Conservation (phyloP, 1,140 invertebrate species). For the Araneus ventricosus region DNA sequence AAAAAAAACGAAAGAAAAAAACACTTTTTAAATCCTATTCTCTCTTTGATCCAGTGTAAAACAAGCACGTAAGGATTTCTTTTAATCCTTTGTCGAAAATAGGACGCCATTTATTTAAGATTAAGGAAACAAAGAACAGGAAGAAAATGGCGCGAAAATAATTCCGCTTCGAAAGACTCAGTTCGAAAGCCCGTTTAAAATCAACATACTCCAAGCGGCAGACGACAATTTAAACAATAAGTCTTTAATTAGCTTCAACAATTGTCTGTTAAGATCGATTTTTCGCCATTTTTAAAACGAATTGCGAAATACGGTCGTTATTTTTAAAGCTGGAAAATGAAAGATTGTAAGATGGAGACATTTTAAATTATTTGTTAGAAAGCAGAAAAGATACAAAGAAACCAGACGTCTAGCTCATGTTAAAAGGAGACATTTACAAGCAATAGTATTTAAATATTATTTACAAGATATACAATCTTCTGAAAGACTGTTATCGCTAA, state of each 20-base stretch:
- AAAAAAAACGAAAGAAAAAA: not conserved
- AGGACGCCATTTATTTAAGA: slow-evolving; percentile 4
- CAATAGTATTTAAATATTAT: no score
- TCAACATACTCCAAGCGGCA: not conserved
- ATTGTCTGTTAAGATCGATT: not conserved
- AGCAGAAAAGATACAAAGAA: no score
- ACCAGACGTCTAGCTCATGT: no score
- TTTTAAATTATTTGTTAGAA: not conserved
- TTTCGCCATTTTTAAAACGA: not conserved
- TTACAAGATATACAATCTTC: no score
- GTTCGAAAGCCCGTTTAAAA: not conserved
- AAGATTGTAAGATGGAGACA: not conserved
- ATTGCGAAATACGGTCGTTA: not conserved
- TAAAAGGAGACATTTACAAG: no score
- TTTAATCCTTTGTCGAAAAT: not conserved
- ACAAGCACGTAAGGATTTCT: not conserved
- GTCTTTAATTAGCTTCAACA: not conserved
- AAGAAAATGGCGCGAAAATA: not conserved
- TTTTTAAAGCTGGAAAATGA: not conserved
- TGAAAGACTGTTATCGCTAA: no score
- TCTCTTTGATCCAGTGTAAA: not conserved
- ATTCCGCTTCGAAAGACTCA: not conserved
- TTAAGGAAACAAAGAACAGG: not conserved
- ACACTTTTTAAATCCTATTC: not conserved
- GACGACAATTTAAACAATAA: slow-evolving; percentile 25